Conservation (phyloP, 2,113 vertebrate genomes). For the Casuarius casuarius region DNA sequence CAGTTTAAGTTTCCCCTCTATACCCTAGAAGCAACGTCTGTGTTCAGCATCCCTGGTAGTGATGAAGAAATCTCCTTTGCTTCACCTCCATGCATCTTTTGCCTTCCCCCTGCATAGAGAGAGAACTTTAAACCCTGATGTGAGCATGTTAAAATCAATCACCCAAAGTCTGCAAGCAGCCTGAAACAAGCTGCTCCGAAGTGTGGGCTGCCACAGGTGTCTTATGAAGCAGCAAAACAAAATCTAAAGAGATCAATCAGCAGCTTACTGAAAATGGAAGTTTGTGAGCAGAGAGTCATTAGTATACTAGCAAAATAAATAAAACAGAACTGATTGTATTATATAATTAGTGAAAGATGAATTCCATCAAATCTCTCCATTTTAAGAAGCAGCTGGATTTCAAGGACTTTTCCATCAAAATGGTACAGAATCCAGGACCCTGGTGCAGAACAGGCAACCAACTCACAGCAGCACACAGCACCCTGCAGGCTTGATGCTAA, state of each 20-base stretch:
- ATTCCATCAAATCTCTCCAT: background rate
- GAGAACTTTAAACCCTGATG: background rate
- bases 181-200: background rate
- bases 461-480: background rate
- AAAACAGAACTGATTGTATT: background rate
- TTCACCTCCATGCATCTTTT: background rate
- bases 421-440: background rate
- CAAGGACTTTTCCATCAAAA: background rate
- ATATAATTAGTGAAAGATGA: background rate
- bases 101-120: background rate
- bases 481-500: background rate
- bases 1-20: background rate
- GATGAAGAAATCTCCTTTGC: background rate
- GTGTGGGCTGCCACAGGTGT: fast-evolving
- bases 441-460: background rate
- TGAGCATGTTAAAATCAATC: background rate
- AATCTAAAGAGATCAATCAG: background rate
- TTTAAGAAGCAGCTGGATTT: constrained; percentile 15
- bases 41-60: background rate
- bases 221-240: background rate
- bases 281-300: background rate
- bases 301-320: background rate
- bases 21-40: background rate
- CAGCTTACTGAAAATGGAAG: background rate
- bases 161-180: background rate